Evolutionary conservation across 2,797 vertebrate genomes (phyloP).

Genomic region (Halcyon leucocephala): DNA sequence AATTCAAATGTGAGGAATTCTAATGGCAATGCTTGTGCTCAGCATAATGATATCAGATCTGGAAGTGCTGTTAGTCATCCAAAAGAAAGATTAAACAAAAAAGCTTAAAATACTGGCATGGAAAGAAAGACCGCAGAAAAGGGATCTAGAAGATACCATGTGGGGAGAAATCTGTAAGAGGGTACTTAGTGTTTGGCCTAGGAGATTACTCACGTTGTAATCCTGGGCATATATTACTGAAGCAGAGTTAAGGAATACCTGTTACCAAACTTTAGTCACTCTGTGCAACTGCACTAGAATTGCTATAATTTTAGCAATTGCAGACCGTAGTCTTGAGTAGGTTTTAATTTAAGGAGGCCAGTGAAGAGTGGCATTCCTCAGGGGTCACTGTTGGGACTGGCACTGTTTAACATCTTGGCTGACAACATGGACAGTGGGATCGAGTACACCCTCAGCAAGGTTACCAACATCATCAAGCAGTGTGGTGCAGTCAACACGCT

Average conservation of each 20-base stretch:
- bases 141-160: fast-evolving
- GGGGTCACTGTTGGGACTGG: too few species aligned
- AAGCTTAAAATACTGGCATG: neutral
- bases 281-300: neutral
- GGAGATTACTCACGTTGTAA: neutral
- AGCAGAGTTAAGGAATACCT: neutral
- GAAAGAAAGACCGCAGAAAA: neutral
- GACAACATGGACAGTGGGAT: neutral
- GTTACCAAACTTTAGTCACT: neutral
- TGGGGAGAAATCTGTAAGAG: neutral
- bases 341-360: neutral
- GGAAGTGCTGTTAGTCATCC: neutral
- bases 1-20: neutral
- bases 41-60: neutral
- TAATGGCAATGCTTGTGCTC: neutral
- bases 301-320: neutral
- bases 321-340: neutral
- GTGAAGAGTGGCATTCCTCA: too few species aligned
- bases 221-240: neutral
- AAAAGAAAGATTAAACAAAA: neutral
- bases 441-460: neutral
- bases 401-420: neutral
- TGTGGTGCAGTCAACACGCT: neutral
- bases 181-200: neutral
- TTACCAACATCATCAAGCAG: neutral